Base-by-base conservation (phyloP, 2,797 vertebrate species). In the Neosalanx taihuensis region DNA sequence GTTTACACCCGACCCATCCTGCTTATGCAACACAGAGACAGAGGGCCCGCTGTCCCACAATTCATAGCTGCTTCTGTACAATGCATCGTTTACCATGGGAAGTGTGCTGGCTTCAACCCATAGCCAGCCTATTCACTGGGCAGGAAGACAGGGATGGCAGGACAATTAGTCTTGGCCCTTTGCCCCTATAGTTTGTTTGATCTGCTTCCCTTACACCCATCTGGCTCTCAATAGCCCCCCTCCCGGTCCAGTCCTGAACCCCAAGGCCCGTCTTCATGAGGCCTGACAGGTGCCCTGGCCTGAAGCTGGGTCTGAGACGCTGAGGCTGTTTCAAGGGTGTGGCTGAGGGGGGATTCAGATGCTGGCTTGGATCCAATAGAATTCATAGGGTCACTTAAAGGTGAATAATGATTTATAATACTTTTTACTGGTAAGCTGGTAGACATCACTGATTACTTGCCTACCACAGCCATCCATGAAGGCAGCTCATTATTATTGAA, bases 81-180 rank as follows among this genome's bases (percentile, higher is more conserved):
- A 83, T 82, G 81, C 73, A 72, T 71, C 68, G 72, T 79, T 63
- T 61, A 78, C 77, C 76, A 84, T 53, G 74, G 75, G 65, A 79
- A 67, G 77, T 67, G 74, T 73, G 73, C 76, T 73, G 74, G 64
- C 72, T 78, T 67, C 71, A 72, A 85, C 76, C 75, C 46, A 57
- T 66, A 78, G 79, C 78, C 85, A 86, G 72, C 59, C 82, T 81
- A 83, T 87, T 90, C 85, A 86, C 74, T 17, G 64, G 79, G 67
- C 82, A 88, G 84, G 81, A 86, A 83, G 77, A 84, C 81, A 76
- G 66, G 72, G 68, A 80, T 84, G 82, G 67, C 72, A 79, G 76
- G 83, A 85, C 79, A 88, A 89, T 79, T 81, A 72, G 79, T 83
- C 6, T 72, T 62, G 71, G 73, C 26, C 62, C 76, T 78, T 72